These are phyloP conservation scores for Melanotaenia nigrans DNA, from an alignment of 2,797 vertebrate genomes.

Conservation along the genomic window DNA sequence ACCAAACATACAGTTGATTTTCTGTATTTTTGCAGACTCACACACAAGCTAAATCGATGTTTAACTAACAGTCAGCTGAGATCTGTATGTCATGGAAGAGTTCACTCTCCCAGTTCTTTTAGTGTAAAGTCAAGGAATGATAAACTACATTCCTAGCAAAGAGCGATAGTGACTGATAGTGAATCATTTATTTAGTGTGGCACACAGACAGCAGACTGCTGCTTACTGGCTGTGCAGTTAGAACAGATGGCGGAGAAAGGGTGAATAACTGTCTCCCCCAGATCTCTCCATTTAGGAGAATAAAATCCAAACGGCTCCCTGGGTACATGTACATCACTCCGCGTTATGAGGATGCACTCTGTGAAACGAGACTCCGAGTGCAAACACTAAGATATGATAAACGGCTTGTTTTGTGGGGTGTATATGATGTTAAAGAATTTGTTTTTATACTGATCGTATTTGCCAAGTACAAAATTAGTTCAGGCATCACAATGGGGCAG, in stretches of 20 bases:
- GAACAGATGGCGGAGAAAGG: conserved; percentile 57
- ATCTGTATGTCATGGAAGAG: neutral
- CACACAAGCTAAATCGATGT: neutral
- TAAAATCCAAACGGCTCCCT: conserved; percentile 67
- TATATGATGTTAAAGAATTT: conserved; percentile 21
- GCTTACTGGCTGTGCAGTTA: conserved; percentile 43
- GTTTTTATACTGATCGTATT: conserved; percentile 8
- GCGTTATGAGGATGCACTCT: conserved; percentile 45
- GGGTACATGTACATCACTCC: conserved; percentile 63
- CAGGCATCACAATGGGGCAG: too few relatives aligned
- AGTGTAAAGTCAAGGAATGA: conserved; percentile 20
- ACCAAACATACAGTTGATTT: conserved; percentile 2
- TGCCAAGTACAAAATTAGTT: conserved; percentile 4
- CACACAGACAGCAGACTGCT: conserved; percentile 42
- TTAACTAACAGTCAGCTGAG: conserved; percentile 3
- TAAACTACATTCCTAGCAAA: conserved; percentile 17
- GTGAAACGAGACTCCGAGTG: conserved; percentile 29
- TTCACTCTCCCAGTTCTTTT: neutral
- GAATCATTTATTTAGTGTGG: conserved; percentile 54
- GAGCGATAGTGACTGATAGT: conserved; percentile 42
- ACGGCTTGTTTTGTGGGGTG: conserved; percentile 12
- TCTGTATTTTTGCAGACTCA: conserved; percentile 6
- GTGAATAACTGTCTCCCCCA: conserved; percentile 57
- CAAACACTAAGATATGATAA: conserved; percentile 37
- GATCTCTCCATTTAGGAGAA: conserved; percentile 61